phyloP scores from a whole-genome alignment of 2,797 vertebrate species.

The Tiaroga cobitis region DNA sequence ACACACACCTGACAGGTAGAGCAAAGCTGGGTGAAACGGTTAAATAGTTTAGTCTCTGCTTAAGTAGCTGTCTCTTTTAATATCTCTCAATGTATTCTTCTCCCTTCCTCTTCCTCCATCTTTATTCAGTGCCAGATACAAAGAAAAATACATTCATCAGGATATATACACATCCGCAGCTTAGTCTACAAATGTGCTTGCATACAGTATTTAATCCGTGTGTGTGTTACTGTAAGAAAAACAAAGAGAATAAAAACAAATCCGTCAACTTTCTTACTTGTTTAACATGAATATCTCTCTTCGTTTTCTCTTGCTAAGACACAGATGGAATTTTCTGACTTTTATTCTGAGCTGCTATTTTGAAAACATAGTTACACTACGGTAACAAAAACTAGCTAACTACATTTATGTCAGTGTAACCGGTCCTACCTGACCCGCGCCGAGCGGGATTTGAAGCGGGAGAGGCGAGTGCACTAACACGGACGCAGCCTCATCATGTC shows the following conservation, averaged over 20 bases:
- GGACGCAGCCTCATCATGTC: too few species aligned
- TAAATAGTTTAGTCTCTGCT: conserved; percentile 43
- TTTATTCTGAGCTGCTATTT: neutral
- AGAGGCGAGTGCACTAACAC: too few species aligned
- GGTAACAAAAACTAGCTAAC: too few species aligned
- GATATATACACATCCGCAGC: neutral
- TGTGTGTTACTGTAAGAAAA: neutral
- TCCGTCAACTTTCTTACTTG: neutral
- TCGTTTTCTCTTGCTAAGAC: neutral
- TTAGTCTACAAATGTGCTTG: neutral
- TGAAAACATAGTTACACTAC: neutral
- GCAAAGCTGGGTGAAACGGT: conserved; percentile 22
- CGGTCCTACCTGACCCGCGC: too few species aligned
- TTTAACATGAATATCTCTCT: neutral
- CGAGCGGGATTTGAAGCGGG: too few species aligned
- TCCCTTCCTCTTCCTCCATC: neutral
- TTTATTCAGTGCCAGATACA: conserved; percentile 11
- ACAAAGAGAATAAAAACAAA: neutral
- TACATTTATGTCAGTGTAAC: too few species aligned
- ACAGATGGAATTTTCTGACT: neutral
- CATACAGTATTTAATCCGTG: neutral
- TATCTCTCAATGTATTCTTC: conserved; percentile 23
- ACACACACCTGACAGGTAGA: conserved; percentile 53
- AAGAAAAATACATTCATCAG: conserved; percentile 25
- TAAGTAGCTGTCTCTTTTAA: conserved; percentile 19